Conservation (phyloP, 2,113 vertebrate species). For the human region DNA sequence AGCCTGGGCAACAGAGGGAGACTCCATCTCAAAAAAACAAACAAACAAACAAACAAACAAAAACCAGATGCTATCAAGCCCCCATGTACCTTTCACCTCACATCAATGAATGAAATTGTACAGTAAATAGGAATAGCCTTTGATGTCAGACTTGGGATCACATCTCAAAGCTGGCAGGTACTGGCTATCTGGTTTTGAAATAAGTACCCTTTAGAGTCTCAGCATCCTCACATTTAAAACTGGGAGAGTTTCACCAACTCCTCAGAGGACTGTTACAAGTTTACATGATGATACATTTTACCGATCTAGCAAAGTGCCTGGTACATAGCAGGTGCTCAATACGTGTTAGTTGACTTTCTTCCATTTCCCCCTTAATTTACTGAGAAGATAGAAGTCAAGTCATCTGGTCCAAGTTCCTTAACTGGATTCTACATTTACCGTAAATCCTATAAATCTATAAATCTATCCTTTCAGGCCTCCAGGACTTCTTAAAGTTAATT, state of each 20-base stretch:
- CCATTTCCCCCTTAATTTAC: not conserved
- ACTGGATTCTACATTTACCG: not conserved
- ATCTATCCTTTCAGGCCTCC: not conserved
- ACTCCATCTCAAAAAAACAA: no score
- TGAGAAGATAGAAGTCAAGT: not conserved
- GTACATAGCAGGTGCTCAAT: not conserved
- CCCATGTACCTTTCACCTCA: not conserved
- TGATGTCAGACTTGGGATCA: not conserved
- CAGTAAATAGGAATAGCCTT: not conserved
- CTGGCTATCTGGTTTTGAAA: not conserved
- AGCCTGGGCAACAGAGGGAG: no score
- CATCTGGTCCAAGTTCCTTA: not conserved
- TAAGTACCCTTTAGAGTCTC: not conserved
- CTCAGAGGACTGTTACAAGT: not conserved
- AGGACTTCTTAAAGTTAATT: not conserved
- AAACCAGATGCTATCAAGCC: not conserved
- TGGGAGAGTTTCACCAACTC: not conserved
- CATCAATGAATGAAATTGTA: not conserved
- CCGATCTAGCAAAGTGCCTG: not conserved
- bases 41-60: not conserved
- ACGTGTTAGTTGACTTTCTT: not conserved
- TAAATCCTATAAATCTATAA: not conserved
- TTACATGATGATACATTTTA: not conserved
- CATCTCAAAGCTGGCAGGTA: slow-evolving; percentile 24
- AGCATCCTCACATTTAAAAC: slow-evolving; percentile 9